These are phyloP conservation scores for Caenorhabditis plicata DNA, from an alignment of 2,888 invertebrate species.

Conservation along the genomic window DNA sequence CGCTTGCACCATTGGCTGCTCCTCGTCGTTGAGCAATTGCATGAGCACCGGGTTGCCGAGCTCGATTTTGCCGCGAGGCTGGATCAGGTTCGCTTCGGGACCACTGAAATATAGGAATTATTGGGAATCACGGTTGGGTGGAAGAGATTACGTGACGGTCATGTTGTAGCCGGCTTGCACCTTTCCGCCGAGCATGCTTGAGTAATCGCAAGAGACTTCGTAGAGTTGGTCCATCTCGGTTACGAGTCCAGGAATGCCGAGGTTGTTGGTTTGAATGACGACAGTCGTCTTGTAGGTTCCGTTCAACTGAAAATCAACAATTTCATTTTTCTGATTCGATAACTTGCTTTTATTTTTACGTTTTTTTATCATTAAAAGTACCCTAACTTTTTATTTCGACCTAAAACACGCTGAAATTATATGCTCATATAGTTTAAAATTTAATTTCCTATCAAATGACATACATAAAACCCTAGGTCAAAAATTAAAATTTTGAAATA, in stretches of 20 bases:
- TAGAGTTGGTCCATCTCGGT: constrained; percentile 65
- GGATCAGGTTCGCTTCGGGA: constrained; percentile 63
- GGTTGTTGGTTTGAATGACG: constrained; percentile 65
- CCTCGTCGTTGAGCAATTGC: constrained; percentile 57
- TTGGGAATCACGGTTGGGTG: neutral
- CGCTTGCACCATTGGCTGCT: constrained; percentile 53
- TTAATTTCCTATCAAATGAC: no score
- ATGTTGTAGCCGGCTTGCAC: constrained; percentile 61
- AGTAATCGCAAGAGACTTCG: constrained; percentile 59
- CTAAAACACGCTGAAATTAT: no score
- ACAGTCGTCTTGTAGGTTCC: constrained; percentile 65
- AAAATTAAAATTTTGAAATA: no score
- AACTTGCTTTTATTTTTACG: no score
- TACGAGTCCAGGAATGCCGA: constrained; percentile 65
- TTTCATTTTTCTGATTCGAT: no score
- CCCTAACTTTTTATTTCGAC: no score
- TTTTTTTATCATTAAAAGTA: no score
- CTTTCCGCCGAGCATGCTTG: constrained; percentile 62
- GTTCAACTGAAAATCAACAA: constrained; percentile 51
- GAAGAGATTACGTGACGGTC: constrained; percentile 52
- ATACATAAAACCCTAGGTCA: no score
- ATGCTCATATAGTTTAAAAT: no score
- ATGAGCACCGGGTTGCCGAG: constrained; percentile 65
- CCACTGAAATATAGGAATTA: constrained; percentile 45
- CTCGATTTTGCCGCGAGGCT: constrained; percentile 65